Evolutionary conservation across 2,797 vertebrate genomes (phyloP).

Genomic region (Cephalopachus bancanus): DNA sequence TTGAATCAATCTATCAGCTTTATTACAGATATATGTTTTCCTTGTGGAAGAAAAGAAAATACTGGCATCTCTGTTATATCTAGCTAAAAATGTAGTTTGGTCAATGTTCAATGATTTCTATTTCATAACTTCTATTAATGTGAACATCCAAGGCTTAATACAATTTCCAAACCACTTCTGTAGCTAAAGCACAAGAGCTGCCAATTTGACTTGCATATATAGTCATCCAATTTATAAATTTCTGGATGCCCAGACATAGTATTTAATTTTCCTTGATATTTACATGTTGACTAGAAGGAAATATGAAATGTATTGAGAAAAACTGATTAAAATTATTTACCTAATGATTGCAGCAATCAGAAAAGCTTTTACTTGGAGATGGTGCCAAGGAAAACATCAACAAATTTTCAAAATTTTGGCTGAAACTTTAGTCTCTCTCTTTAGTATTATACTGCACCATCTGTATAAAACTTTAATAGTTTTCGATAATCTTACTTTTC

Average conservation of each 20-base stretch:
- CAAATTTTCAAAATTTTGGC: slow-evolving; percentile 42
- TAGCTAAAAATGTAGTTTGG: slow-evolving; percentile 11
- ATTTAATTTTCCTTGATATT: slow-evolving; percentile 37
- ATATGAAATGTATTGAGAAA: slow-evolving; percentile 39
- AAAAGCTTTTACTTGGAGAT: slow-evolving; percentile 57
- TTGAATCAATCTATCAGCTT: not conserved
- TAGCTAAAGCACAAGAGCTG: not conserved
- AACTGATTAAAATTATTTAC: slow-evolving; percentile 45
- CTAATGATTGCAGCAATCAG: not conserved
- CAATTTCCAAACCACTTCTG: not conserved
- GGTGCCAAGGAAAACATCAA: slow-evolving; percentile 38
- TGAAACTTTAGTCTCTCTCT: slow-evolving; percentile 5
- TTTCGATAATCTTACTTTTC: not conserved
- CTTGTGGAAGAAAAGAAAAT: not conserved
- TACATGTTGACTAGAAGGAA: not conserved
- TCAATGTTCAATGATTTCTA: slow-evolving; percentile 14
- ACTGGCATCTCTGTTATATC: not conserved
- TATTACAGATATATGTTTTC: not conserved
- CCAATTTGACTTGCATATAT: not conserved
- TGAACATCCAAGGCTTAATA: not conserved
- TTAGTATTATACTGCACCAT: not conserved
- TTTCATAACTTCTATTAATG: not conserved
- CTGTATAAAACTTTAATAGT: slow-evolving; percentile 3
- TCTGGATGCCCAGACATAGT: slow-evolving; percentile 10
- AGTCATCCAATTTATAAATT: not conserved